These are phyloP conservation scores for Ranitomeya imitator DNA, from an alignment of 2,113 vertebrate species.

Conservation along the genomic window DNA sequence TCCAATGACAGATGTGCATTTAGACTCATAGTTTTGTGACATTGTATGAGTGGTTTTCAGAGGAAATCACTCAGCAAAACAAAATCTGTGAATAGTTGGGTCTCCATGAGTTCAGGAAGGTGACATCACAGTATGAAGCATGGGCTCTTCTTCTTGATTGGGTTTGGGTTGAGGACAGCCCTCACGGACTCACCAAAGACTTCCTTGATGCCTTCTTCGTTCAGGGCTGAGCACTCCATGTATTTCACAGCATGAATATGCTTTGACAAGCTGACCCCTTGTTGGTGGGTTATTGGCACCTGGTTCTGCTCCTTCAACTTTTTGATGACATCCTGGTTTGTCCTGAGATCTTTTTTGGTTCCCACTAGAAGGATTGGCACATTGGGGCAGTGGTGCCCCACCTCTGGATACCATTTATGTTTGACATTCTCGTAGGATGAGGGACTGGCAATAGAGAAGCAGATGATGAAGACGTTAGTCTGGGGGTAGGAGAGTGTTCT, in stretches of 20 bases:
- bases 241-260: slow-evolving; percentile 91
- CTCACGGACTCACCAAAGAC: slow-evolving; percentile 87
- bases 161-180: slow-evolving; percentile 85
- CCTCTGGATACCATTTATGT: slow-evolving; percentile 97
- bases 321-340: slow-evolving; percentile 79
- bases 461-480: slow-evolving; percentile 95
- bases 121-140: slow-evolving; percentile 83
- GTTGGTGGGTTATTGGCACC: slow-evolving; percentile 81
- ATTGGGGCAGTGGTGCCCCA: slow-evolving; percentile 91
- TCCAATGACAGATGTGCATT: neutral
- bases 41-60: neutral
- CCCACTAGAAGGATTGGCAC: slow-evolving; percentile 92
- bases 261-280: slow-evolving; percentile 82
- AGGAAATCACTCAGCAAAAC: neutral
- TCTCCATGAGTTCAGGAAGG: neutral
- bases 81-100: neutral
- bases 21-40: neutral
- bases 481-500: slow-evolving; percentile 93
- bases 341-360: slow-evolving; percentile 94
- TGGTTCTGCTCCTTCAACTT: slow-evolving; percentile 94
- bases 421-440: slow-evolving; percentile 92
- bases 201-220: slow-evolving; percentile 94
- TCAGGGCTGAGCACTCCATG: slow-evolving; percentile 92
- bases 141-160: slow-evolving; percentile 72
- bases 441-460: slow-evolving; percentile 93